phyloP scores from a whole-genome alignment of 2,113 vertebrate genomes.

The Equus przewalskii region DNA sequence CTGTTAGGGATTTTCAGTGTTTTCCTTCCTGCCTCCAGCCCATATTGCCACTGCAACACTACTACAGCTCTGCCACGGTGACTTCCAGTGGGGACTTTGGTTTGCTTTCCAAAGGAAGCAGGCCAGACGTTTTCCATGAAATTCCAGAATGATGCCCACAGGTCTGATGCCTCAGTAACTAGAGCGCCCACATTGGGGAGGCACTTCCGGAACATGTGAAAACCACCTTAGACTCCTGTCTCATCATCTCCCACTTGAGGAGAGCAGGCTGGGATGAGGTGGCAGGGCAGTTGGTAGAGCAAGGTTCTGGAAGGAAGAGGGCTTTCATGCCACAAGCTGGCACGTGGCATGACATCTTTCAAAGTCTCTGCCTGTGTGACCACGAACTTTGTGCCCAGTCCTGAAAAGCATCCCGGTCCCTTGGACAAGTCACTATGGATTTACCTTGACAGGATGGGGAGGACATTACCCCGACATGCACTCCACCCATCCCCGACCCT shows the following conservation, averaged over 20 bases:
- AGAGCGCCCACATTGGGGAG: no score
- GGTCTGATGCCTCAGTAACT: no score
- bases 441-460: neutral
- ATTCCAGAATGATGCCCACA: neutral
- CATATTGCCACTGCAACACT: neutral
- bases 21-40: neutral
- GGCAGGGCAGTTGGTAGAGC: rapidly evolving
- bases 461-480: neutral
- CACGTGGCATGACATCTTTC: neutral
- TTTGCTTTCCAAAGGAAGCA: neutral
- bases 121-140: neutral
- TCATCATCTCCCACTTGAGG: no score
- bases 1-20: neutral
- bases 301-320: neutral
- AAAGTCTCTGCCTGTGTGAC: neutral
- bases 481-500: neutral
- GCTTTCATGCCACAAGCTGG: neutral
- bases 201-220: neutral
- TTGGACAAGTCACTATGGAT: neutral
- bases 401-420: neutral
- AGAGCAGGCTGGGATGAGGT: neutral
- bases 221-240: neutral
- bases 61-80: neutral
- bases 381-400: neutral
- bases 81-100: neutral